Percentiles rank a stretch among this genome's conserved stretches.
phyloP scores from a whole-genome alignment of 2,113 vertebrate species.

The Drymodes brunneopygia region DNA sequence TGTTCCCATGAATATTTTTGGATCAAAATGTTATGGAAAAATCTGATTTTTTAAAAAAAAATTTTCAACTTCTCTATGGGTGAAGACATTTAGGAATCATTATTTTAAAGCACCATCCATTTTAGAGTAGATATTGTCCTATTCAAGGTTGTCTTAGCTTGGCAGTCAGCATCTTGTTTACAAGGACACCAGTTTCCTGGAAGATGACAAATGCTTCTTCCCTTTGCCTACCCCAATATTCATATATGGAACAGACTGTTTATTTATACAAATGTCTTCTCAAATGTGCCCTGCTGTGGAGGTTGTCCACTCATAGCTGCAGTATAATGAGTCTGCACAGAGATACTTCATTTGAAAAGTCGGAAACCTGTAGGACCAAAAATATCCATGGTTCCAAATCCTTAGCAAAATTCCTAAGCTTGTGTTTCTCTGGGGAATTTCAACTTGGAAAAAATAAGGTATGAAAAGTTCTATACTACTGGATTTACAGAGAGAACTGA shows the following conservation, averaged over 20 bases:
- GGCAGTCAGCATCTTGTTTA: neutral
- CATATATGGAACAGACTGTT: neutral
- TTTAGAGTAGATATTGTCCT: neutral
- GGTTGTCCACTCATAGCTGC: neutral
- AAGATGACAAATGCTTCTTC: neutral
- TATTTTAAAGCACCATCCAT: neutral
- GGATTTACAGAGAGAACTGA: neutral
- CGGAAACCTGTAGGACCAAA: neutral
- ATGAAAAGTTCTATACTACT: neutral
- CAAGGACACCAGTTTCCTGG: neutral
- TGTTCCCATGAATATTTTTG: neutral
- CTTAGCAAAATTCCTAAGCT: neutral
- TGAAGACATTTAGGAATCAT: neutral
- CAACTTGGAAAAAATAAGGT: neutral
- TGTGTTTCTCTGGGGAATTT: neutral
- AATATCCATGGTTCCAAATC: neutral
- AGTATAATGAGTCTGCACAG: neutral
- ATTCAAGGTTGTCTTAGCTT: neutral
- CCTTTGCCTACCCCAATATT: neutral
- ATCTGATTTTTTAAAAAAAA: neutral
- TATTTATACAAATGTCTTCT: neutral
- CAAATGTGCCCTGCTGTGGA: neutral
- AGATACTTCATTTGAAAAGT: neutral
- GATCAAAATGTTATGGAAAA: neutral
- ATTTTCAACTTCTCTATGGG: neutral